Evolutionary conservation across 2,113 vertebrate species (phyloP).

Genomic region (Callorhinus ursinus): DNA sequence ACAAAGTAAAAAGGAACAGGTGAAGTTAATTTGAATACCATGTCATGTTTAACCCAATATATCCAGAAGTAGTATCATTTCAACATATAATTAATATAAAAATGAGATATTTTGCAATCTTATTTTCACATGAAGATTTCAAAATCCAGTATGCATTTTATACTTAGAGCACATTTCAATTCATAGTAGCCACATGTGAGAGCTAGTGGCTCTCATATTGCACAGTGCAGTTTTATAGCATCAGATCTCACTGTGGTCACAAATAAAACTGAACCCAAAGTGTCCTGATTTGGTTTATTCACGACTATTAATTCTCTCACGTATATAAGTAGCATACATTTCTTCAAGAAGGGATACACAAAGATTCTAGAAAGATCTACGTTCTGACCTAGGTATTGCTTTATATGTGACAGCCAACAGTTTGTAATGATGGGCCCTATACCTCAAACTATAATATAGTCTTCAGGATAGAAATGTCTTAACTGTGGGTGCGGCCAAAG

Average conservation of each 20-base stretch:
- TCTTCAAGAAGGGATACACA: conserved; percentile 50
- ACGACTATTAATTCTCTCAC: background rate
- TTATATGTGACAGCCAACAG: background rate
- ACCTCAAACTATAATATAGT: conserved; percentile 46
- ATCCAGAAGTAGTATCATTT: background rate
- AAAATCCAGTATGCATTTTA: background rate
- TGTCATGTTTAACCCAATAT: background rate
- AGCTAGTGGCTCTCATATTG: background rate
- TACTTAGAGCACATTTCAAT: background rate
- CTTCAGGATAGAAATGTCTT: background rate
- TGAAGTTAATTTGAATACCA: background rate
- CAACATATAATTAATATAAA: background rate
- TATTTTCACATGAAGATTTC: background rate
- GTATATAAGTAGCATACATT: conserved; percentile 19
- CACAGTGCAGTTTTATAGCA: background rate
- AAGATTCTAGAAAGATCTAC: background rate
- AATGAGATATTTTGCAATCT: background rate
- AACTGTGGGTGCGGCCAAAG: conserved; percentile 42
- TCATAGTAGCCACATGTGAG: background rate
- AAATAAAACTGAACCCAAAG: conserved; percentile 20
- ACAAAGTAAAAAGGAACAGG: background rate
- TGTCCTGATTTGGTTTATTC: background rate
- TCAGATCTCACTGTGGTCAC: background rate
- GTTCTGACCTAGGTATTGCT: conserved; percentile 44
- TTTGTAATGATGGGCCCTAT: background rate